These are phyloP conservation scores for Temnothorax ravouxi DNA, from an alignment of 2,888 invertebrate genomes.

Conservation along the genomic window DNA sequence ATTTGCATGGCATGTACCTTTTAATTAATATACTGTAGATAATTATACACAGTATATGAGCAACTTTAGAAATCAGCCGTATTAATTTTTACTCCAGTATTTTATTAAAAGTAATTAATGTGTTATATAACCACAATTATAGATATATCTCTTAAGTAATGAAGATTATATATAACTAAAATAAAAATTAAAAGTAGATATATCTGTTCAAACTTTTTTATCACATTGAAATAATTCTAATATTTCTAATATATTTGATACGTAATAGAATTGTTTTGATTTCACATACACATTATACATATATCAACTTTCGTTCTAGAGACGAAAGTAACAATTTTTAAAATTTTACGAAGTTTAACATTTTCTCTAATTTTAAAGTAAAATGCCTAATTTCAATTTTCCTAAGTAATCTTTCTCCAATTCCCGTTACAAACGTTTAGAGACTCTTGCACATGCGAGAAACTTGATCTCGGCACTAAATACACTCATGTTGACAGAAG, in stretches of 20 bases:
- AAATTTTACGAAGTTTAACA: neutral
- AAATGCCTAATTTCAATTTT: neutral
- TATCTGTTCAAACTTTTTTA: neutral
- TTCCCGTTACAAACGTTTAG: neutral
- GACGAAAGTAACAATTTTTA: neutral
- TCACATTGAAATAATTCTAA: neutral
- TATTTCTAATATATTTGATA: neutral
- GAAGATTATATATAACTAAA: too few relatives aligned
- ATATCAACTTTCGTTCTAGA: neutral
- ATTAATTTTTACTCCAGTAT: neutral
- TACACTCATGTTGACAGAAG: slow-evolving; percentile 3
- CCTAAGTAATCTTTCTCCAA: neutral
- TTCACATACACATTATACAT: neutral
- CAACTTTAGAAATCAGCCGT: neutral
- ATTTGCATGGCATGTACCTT: neutral
- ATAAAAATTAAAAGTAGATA: neutral
- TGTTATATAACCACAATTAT: neutral
- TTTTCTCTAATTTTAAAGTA: neutral
- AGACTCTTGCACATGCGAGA: neutral
- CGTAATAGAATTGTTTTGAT: neutral
- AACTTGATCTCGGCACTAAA: neutral
- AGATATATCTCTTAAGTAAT: neutral
- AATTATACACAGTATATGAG: neutral
- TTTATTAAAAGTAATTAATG: neutral
- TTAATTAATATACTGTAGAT: neutral